Evolutionary conservation across 2,888 invertebrate genomes (phyloP).

Genomic region (Ariolimax columbianus): DNA sequence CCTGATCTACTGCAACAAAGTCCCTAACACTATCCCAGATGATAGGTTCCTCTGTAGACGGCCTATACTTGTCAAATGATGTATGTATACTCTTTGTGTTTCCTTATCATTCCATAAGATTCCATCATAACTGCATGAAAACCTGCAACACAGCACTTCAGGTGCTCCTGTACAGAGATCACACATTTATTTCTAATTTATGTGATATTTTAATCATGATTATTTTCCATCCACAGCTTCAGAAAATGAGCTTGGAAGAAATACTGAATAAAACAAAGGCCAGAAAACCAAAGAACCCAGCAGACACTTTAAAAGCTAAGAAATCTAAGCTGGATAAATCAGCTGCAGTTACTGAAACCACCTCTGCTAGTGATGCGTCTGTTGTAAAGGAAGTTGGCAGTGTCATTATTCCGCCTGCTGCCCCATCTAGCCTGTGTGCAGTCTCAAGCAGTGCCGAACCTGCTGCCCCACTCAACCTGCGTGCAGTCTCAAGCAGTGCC

Average conservation of each 20-base stretch:
- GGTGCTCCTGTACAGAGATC: too few relatives aligned
- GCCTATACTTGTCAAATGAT: too few relatives aligned
- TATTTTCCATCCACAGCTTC: constrained; percentile 16
- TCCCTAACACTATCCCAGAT: too few relatives aligned
- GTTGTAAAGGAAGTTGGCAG: neutral
- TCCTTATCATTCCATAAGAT: too few relatives aligned
- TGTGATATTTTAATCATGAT: neutral
- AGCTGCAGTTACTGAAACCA: neutral
- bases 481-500: neutral
- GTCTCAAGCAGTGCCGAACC: neutral
- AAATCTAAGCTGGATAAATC: neutral
- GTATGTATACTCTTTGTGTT: too few relatives aligned
- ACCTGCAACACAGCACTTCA: too few relatives aligned
- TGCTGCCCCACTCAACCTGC: neutral
- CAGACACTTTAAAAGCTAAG: constrained; percentile 1
- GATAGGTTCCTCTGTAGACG: too few relatives aligned
- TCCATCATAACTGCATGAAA: too few relatives aligned
- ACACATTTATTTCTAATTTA: neutral
- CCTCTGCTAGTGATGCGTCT: neutral
- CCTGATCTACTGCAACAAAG: too few relatives aligned
- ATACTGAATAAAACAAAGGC: neutral
- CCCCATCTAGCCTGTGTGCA: neutral
- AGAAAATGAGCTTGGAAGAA: neutral
- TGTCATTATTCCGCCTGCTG: neutral
- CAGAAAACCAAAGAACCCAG: constrained; percentile 22